Percentiles rank a stretch among this genome's conserved stretches.
Conservation (phyloP, 1,140 invertebrate genomes). For the Heliothis subflexa region DNA sequence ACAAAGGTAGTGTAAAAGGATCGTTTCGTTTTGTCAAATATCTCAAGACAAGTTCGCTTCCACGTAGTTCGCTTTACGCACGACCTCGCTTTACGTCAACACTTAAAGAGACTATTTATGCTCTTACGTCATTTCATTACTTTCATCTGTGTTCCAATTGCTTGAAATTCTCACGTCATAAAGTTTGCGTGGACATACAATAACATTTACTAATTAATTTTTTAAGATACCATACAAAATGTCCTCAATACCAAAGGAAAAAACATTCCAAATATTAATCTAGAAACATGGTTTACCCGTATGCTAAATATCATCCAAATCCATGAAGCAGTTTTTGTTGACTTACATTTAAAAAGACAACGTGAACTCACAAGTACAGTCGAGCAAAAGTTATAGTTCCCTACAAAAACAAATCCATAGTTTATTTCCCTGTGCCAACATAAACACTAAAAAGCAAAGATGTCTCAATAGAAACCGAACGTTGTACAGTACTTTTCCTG, state of each 20-base stretch:
- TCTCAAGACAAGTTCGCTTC: no score
- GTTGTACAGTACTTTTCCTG: constrained; percentile 24
- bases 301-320: no score
- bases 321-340: no score
- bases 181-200: background rate
- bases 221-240: no score
- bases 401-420: background rate
- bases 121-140: constrained; percentile 4
- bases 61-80: background rate
- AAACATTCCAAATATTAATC: no score
- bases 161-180: constrained; percentile 19
- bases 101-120: constrained; percentile 3
- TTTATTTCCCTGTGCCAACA: background rate
- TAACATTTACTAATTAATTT: no score
- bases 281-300: no score
- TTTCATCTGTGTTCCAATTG: background rate
- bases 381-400: background rate
- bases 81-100: background rate
- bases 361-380: no score
- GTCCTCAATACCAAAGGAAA: no score
- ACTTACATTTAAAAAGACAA: background rate
- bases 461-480: constrained; percentile 6
- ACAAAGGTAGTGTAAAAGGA: no score
- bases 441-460: constrained; percentile 6
- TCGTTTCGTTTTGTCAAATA: no score